Percentiles rank a stretch among this genome's conserved stretches.
Evolutionary conservation across 2,113 vertebrate species (phyloP).

Genomic region (Pantherophis guttatus): DNA sequence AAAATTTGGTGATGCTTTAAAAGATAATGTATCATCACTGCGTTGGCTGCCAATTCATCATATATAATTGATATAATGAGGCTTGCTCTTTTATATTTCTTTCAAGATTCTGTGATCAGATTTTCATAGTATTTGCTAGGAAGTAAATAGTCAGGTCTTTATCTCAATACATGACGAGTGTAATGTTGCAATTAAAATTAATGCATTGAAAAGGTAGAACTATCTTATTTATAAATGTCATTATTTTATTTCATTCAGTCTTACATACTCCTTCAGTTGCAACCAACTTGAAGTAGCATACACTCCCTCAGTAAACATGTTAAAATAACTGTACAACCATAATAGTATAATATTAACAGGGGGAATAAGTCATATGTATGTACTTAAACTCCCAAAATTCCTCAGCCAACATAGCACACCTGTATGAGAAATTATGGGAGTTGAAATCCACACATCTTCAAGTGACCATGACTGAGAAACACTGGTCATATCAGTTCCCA

Average conservation of each 20-base stretch:
- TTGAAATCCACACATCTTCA: background rate
- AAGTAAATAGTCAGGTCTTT: rapidly evolving
- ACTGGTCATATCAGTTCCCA: background rate
- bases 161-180: background rate
- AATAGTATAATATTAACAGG: background rate
- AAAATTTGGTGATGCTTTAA: background rate
- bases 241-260: background rate
- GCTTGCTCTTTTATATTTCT: background rate
- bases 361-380: background rate
- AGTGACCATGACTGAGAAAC: background rate
- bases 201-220: background rate
- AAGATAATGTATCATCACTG: background rate
- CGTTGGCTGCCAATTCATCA: background rate
- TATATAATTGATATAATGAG: background rate
- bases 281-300: background rate
- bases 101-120: background rate
- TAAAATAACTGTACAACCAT: background rate
- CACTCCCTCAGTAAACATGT: background rate
- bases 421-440: background rate
- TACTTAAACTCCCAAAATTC: background rate
- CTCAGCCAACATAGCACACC: background rate
- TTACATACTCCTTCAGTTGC: background rate
- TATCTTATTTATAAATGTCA: constrained; percentile 22
- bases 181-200: background rate
- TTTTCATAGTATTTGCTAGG: background rate